phyloP scores from a whole-genome alignment of 2,797 vertebrate genomes.

The Clangula hyemalis region DNA sequence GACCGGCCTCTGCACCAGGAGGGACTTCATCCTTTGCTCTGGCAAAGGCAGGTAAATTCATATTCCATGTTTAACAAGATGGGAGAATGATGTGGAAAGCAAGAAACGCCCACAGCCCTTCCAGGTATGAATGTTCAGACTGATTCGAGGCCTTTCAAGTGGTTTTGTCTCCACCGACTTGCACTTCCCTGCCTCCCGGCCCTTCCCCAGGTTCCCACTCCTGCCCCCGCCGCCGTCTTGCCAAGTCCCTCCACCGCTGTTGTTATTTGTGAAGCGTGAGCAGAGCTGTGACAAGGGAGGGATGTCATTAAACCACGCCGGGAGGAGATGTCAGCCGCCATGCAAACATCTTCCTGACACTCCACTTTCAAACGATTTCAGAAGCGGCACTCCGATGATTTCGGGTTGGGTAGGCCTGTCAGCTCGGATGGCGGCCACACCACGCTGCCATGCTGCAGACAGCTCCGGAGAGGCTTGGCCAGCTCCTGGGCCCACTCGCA shows the following conservation, averaged over 20 bases:
- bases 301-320: conserved; percentile 74
- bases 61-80: conserved; percentile 23
- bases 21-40: not conserved
- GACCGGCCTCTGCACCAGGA: not conserved
- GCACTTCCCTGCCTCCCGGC: conserved; percentile 26
- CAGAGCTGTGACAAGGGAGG: conserved; percentile 65
- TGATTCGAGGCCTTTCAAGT: conserved; percentile 31
- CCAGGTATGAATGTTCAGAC: not conserved
- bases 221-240: not conserved
- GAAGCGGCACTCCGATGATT: conserved; percentile 76
- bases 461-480: conserved; percentile 16
- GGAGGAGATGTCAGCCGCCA: conserved; percentile 75
- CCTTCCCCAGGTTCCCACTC: not conserved
- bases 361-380: conserved; percentile 77
- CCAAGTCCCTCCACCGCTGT: conserved; percentile 16
- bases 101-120: not conserved
- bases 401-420: conserved; percentile 78
- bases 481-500: not conserved
- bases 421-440: conserved; percentile 61
- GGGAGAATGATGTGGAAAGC: not conserved
- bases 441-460: conserved; percentile 45
- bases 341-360: conserved; percentile 77
- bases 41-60: not conserved
- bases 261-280: conserved; percentile 73
- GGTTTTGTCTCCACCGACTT: conserved; percentile 5